Evolutionary conservation across 2,888 invertebrate species (phyloP), one percentile per base, ranked within the genome.

Genomic region (Euzophera pinguis): DNA sequence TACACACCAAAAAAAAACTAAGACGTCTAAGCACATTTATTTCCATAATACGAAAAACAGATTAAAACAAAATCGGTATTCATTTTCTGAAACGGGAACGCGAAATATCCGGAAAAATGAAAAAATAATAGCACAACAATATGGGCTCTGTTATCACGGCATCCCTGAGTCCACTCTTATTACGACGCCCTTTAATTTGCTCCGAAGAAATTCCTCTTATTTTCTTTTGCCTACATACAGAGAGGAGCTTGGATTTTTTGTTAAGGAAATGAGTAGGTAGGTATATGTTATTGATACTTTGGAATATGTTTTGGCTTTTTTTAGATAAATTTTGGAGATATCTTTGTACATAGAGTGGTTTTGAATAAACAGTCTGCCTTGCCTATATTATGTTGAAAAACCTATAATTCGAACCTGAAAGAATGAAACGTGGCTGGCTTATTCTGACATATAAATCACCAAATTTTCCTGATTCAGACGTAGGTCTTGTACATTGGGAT

Each of bases 81-180:
- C 22, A 43, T 43, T 13, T 43, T 12, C n/a, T 9, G 29, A 43
- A 43, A 43, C 16, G 42, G 16, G 42, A 17, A 72, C 60, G 64
- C 60, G 63, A 71, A 78, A 78, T 74, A 72, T 63, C 62, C 67
- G 67, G 67, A 62, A 67, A 80, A 71, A 81, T 84, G 77, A 81
- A 79, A 81, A 84, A 84, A 84, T 83, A 81, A 81, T 81, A 80
- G 71, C 74, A 66, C 65, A 71, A 84, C 83, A 85, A 85, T 84
- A 77, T 81, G 75, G 75, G 67, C 73, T 66, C 67, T 70, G 74
- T 76, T 84, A 84, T 82, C 80, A 75, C 43, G 75, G 71, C 58
- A 66, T 69, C 69, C 67, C 78, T 67, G 72, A 78, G 84, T 80
- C 86, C 84, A 81, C 81, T 82, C 81, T 79, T 79, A 83, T 81